Conservation (phyloP, 2,888 invertebrate genomes). For the Lepidochrysops patricia region DNA sequence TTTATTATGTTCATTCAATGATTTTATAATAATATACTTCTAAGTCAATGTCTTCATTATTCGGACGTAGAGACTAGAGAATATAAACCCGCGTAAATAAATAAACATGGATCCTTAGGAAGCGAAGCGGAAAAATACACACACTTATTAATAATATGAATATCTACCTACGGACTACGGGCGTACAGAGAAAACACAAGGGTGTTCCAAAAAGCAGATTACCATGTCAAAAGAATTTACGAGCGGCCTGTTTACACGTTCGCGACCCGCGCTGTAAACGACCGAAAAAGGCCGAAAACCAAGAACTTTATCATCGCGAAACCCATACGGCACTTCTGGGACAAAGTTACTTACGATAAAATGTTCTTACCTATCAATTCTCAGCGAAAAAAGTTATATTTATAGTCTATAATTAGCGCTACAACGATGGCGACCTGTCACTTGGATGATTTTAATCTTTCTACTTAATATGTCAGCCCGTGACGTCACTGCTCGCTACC, state of each 20-base stretch:
- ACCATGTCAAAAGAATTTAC: constrained; percentile 58
- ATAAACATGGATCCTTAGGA: constrained; percentile 2
- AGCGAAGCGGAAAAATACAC: constrained; percentile 12
- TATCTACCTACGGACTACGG: no score
- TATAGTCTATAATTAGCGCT: no score
- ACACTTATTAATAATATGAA: constrained; percentile 7
- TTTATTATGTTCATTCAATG: no score
- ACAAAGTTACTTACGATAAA: constrained; percentile 27
- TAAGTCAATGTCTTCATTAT: neutral
- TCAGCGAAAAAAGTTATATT: constrained; percentile 16
- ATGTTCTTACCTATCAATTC: constrained; percentile 16
- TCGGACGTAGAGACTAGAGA: neutral
- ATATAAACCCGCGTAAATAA: neutral
- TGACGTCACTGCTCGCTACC: no score
- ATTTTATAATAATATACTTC: no score
- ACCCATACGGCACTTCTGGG: constrained; percentile 31
- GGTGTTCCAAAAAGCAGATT: constrained; percentile 40
- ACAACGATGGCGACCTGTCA: no score
- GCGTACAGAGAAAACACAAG: constrained; percentile 21
- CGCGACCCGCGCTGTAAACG: constrained; percentile 37
- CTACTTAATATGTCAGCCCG: no score
- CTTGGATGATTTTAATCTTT: no score
- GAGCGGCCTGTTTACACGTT: constrained; percentile 45
- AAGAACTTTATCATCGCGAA: constrained; percentile 39
- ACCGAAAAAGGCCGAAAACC: constrained; percentile 46